These are phyloP conservation scores for Meandrina meandrites DNA, from an alignment of 92 coral and sea anemone genomes.

Conservation along the genomic window DNA sequence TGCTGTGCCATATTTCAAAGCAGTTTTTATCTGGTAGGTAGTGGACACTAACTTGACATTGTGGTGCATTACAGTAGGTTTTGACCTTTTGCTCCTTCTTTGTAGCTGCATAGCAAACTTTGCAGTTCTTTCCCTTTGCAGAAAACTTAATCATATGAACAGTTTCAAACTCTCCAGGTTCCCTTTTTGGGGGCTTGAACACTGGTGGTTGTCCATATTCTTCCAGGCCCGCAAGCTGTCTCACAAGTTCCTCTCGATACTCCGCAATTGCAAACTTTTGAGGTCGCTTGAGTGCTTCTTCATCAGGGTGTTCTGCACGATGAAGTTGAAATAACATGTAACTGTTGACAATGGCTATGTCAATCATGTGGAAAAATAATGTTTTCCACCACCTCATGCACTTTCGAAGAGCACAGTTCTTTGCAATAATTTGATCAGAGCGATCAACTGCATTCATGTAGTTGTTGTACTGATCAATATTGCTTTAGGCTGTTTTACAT, in stretches of 20 bases:
- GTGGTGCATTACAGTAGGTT: slow-evolving; percentile 55
- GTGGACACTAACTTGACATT: slow-evolving; percentile 43
- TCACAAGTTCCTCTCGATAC: slow-evolving; percentile 36
- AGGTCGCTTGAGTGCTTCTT: slow-evolving; percentile 24
- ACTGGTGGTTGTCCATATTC: slow-evolving; percentile 38
- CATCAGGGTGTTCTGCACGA: slow-evolving; percentile 26
- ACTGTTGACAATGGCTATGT: slow-evolving; percentile 52
- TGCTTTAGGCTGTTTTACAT: slow-evolving; percentile 52
- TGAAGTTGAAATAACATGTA: slow-evolving; percentile 49
- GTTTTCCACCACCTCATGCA: slow-evolving; percentile 74
- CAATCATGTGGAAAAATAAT: slow-evolving; percentile 62
- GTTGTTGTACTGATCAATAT: slow-evolving; percentile 49
- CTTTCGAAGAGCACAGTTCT: slow-evolving; percentile 32
- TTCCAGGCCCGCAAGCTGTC: slow-evolving; percentile 38
- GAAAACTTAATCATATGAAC: slow-evolving; percentile 14
- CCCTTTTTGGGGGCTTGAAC: slow-evolving; percentile 8
- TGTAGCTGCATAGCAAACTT: slow-evolving; percentile 49
- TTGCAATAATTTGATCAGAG: slow-evolving; percentile 50
- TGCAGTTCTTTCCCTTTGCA: slow-evolving; percentile 42
- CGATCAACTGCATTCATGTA: slow-evolving; percentile 58
- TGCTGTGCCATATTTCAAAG: slow-evolving; percentile 31
- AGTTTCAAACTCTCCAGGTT: slow-evolving; percentile 28
- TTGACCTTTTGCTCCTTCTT: slow-evolving; percentile 35
- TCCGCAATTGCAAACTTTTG: slow-evolving; percentile 43
- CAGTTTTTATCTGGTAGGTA: slow-evolving; percentile 32